These are phyloP conservation scores for Andrena camellia DNA, from an alignment of 2,888 invertebrate genomes.

Conservation along the genomic window DNA sequence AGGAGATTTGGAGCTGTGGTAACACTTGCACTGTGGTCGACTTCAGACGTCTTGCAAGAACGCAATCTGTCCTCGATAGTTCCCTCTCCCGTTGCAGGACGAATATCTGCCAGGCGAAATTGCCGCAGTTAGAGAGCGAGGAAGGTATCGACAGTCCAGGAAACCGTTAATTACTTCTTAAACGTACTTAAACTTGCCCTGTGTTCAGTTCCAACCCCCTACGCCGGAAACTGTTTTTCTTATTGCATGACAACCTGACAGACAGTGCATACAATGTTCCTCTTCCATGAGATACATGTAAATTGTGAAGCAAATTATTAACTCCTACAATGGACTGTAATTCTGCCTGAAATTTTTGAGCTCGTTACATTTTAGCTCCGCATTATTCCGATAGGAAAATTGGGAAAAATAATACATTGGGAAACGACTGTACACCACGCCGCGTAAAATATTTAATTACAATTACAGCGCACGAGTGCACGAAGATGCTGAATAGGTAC, in stretches of 20 bases:
- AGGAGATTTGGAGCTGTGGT: constrained; percentile 68
- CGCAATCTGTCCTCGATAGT: constrained; percentile 66
- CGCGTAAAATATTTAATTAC: background rate
- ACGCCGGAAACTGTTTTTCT: constrained; percentile 26
- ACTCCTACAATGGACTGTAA: no score
- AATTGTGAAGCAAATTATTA: background rate
- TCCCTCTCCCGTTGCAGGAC: constrained; percentile 31
- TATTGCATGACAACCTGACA: constrained; percentile 10
- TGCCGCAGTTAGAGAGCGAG: constrained; percentile 28
- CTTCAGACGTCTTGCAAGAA: constrained; percentile 68
- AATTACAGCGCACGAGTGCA: background rate
- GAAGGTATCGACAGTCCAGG: constrained; percentile 55
- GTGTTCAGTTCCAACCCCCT: constrained; percentile 24
- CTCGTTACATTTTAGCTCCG: no score
- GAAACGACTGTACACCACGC: no score
- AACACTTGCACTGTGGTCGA: constrained; percentile 66
- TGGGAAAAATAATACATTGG: no score
- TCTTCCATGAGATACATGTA: background rate
- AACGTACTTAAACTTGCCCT: constrained; percentile 57
- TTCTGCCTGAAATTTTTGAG: no score
- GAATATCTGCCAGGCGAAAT: constrained; percentile 47
- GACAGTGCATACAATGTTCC: background rate
- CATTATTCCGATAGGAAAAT: no score
- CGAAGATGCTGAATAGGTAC: background rate
- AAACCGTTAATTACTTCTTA: constrained; percentile 63